Base-by-base conservation (phyloP, 1,140 invertebrate species). In the Cydia pomonella region DNA sequence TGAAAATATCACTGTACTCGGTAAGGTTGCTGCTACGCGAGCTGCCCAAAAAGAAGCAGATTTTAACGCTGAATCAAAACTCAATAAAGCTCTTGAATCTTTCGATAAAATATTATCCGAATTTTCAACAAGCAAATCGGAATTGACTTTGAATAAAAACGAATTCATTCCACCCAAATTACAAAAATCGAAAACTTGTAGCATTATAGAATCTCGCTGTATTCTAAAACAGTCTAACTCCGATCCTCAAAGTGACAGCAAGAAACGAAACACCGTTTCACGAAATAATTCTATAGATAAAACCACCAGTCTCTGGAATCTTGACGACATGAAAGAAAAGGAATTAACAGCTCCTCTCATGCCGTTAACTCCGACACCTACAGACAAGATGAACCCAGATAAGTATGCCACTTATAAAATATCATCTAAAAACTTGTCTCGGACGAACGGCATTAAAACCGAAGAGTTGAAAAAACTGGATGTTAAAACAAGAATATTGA, bases 41-140 rank as follows among this genome's bases (percentile, higher is more conserved):
- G 50, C 72, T 7, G 21, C 53, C 23, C 53, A 59, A 59, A 59
- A 59, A 59, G 53, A 59, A 21, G 76, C 74, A 33, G 77, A 77
- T 73, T 47, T 38, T 21, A 81, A 72, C 23, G 76, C 92, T 72
- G 93, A 94, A 76, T 89, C 93, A 10, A 95, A 95, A 84, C 86
- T 95, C 50, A 93, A 94, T 77, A 94, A 93, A 66, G 95, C 94
- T 29, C 93, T 95, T 73, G 93, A 95, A 82, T 95, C 94, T 64
- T 95, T 95, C 76, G 95, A 95, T 83, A 95, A 94, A 87, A 95
- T 95, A 75, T 77, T 95, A 73, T 93, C 92, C 25, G 94, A 95
- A 77, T 93, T 93, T 83, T 88, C 84, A 33, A 74, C 79, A 6
- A 89, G 83, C 77, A 76, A 83, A n/a, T 87, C 86, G 33, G 78